These are phyloP conservation scores for Urosaurus nigricauda DNA, from an alignment of 2,797 vertebrate species.

Conservation along the genomic window DNA sequence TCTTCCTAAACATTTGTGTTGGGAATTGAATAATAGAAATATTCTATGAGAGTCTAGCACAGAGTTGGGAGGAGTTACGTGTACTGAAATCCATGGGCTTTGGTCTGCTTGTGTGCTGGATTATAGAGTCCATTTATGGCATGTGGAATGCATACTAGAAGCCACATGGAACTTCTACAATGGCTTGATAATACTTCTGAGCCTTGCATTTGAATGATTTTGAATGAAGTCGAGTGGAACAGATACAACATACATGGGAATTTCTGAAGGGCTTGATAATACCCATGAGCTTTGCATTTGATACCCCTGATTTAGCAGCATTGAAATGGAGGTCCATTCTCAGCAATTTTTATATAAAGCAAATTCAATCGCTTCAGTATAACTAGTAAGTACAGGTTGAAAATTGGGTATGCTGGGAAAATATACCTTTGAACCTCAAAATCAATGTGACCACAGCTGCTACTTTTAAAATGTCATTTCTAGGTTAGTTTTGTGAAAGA, in stretches of 20 bases:
- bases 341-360: neutral
- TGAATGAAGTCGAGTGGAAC: neutral
- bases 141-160: neutral
- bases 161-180: neutral
- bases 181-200: neutral
- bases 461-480: conserved; percentile 47
- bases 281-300: neutral
- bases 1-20: neutral
- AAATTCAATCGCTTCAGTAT: too few relatives aligned
- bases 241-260: neutral
- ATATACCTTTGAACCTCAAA: neutral
- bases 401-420: neutral
- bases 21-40: neutral
- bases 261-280: neutral
- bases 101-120: neutral
- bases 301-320: neutral
- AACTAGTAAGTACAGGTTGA: neutral
- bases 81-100: neutral
- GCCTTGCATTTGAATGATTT: neutral
- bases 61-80: neutral
- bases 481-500: conserved; percentile 99
- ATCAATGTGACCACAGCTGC: neutral
- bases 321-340: neutral
- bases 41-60: neutral
- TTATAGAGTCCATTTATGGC: neutral